Evolutionary conservation across 2,888 invertebrate species (phyloP).

Genomic region (Xylophagus ater): DNA sequence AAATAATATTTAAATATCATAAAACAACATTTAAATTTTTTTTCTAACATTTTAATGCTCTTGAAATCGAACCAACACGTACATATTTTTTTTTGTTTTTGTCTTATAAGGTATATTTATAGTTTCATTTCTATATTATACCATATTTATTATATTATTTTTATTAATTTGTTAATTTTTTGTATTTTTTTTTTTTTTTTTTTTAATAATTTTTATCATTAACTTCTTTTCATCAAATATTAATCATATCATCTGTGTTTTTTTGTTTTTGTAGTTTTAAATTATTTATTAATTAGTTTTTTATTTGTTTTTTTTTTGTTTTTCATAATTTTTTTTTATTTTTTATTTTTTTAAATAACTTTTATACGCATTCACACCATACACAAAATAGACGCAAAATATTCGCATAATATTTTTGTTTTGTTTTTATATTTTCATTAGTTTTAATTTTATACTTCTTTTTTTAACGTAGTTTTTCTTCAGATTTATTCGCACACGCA

Average conservation of each 20-base stretch:
- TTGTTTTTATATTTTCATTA: conserved; percentile 10
- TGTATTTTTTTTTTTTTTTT: conserved; percentile 16
- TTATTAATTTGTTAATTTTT: conserved; percentile 17
- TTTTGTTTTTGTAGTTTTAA: conserved; percentile 15
- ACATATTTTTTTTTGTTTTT: conserved; percentile 23
- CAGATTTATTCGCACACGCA: no score
- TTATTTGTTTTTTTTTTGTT: conserved; percentile 15
- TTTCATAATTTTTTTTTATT: conserved; percentile 7
- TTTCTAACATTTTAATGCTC: conserved; percentile 30
- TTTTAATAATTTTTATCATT: conserved; percentile 15
- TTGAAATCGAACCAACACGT: conserved; percentile 29
- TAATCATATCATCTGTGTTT: conserved; percentile 9
- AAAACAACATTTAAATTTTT: conserved; percentile 17
- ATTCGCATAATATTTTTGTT: conserved; percentile 11
- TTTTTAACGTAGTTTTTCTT: conserved; percentile 14
- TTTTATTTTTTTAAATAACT: conserved; percentile 13
- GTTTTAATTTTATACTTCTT: conserved; percentile 13
- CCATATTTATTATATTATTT: conserved; percentile 18
- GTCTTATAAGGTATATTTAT: conserved; percentile 23
- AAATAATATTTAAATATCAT: background rate
- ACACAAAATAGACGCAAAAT: conserved; percentile 17
- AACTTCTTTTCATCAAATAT: conserved; percentile 13
- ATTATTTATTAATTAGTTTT: conserved; percentile 6
- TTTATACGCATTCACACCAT: conserved; percentile 16
- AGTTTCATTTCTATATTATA: conserved; percentile 22